Evolutionary conservation across 2,113 vertebrate species (phyloP).

Genomic region (Erinaceus europaeus): DNA sequence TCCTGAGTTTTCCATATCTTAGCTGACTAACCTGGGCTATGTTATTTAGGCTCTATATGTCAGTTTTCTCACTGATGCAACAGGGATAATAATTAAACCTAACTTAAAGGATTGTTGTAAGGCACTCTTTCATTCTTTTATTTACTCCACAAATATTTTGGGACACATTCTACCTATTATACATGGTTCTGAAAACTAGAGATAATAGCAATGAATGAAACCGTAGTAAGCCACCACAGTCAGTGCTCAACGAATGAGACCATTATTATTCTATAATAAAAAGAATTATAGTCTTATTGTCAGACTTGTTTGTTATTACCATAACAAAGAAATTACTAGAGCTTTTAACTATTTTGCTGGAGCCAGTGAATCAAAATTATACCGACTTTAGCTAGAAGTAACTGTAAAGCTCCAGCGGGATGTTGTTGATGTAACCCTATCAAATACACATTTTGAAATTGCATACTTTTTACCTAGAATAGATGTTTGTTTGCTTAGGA

Average conservation of each 20-base stretch:
- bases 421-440: neutral
- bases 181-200: neutral
- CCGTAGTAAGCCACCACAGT: neutral
- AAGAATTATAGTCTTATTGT: neutral
- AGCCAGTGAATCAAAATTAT: neutral
- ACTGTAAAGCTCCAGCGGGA: neutral
- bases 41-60: neutral
- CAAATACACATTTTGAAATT: neutral
- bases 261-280: neutral
- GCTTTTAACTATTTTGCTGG: neutral
- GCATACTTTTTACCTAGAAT: neutral
- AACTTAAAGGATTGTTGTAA: neutral
- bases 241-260: neutral
- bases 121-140: neutral
- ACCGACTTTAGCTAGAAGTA: neutral
- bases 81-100: neutral
- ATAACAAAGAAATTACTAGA: neutral
- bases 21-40: neutral
- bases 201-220: neutral
- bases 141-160: neutral
- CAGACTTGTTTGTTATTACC: neutral
- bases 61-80: neutral
- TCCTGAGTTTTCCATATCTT: neutral
- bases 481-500: neutral
- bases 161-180: neutral